Evolutionary conservation across 2,797 vertebrate species (phyloP).

Genomic region (Benthosema pterotum): DNA sequence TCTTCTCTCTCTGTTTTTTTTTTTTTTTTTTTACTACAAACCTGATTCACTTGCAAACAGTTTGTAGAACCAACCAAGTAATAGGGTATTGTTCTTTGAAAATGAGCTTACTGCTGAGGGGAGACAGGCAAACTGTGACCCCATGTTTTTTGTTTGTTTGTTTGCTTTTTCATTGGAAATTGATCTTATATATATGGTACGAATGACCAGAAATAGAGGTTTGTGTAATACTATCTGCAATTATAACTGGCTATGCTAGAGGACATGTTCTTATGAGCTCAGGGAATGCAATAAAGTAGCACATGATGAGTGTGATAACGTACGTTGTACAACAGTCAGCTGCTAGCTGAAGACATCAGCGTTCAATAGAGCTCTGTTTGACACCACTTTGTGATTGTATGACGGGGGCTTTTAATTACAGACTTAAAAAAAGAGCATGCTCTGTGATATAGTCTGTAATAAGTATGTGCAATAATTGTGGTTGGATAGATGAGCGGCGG

Average conservation of each 20-base stretch:
- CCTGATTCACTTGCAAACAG: slow-evolving; percentile 33
- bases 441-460: slow-evolving; percentile 37
- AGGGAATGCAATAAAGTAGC: slow-evolving; percentile 74
- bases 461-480: slow-evolving; percentile 69
- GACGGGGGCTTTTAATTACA: slow-evolving; percentile 31
- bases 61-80: too few relatives aligned
- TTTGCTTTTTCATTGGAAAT: slow-evolving; percentile 1
- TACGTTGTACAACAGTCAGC: slow-evolving; percentile 19
- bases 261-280: slow-evolving; percentile 61
- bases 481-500: slow-evolving; percentile 36
- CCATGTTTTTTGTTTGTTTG: slow-evolving; percentile 6
- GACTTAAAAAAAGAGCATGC: slow-evolving; percentile 28
- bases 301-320: slow-evolving; percentile 51
- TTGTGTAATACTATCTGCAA: slow-evolving; percentile 16
- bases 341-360: background rate
- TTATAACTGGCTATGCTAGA: slow-evolving; percentile 7
- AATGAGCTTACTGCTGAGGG: slow-evolving; percentile 36
- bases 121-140: slow-evolving; percentile 25
- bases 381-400: slow-evolving; percentile 46
- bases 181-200: slow-evolving; percentile 12
- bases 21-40: slow-evolving; percentile 24
- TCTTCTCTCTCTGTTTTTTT: background rate
- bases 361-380: slow-evolving; percentile 4
- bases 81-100: background rate
- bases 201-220: slow-evolving; percentile 3